Base-by-base conservation (phyloP, 2,888 invertebrate genomes). In the Ptycholaimellus sp. region DNA sequence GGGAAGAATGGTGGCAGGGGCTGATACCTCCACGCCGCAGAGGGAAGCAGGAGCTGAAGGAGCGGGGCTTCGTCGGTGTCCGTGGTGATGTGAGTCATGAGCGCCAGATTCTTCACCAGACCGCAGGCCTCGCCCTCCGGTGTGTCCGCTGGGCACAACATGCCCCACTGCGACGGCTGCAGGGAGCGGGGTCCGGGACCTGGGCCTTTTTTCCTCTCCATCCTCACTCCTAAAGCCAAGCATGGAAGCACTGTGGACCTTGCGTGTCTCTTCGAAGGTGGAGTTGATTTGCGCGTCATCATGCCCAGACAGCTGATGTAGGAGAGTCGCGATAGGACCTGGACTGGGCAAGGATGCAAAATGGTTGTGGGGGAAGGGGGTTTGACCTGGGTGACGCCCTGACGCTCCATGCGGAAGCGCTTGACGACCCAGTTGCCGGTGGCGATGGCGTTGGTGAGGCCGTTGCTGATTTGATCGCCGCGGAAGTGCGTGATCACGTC, bases 121-220 rank as follows among this genome's bases (percentile, higher is more conserved):
- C 96, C 96, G 59, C 96, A 99, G 22, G 81, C 79, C 70, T 96
- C 96, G 49, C 96, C 96, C 70, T 99, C 96, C 3, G 96, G 96
- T 0, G 96, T 99, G 54, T 99, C 96, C 17, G 85, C 82, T 0
- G 93, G 96, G 62, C 96, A 99, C 38, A 99, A 60, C 82, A 96
- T 87, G 28, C 93, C 96, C 87, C 87, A 93, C 56, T 96, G 93
- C 6, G 85, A 85, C 0, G 85, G 78, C 58, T 99, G 96, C 36
- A 87, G 45, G 3, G 56, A 57, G 38, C 96, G 70, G 0, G 96
- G 96, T 0, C 96, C 96, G 4, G 50, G 49, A n/a, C n/a, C n/a
- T n/a, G n/a, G n/a, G n/a, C n/a, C n/a, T n/a, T n/a, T n/a, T n/a
- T n/a, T n/a, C n/a, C n/a, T n/a, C n/a, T n/a, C n/a, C n/a, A n/a